A percentile compares a stretch with the other conserved stretches of the same genome.
Evolutionary conservation across 1,140 invertebrate species (phyloP).

Genomic region (Vollenhovia emeryi): DNA sequence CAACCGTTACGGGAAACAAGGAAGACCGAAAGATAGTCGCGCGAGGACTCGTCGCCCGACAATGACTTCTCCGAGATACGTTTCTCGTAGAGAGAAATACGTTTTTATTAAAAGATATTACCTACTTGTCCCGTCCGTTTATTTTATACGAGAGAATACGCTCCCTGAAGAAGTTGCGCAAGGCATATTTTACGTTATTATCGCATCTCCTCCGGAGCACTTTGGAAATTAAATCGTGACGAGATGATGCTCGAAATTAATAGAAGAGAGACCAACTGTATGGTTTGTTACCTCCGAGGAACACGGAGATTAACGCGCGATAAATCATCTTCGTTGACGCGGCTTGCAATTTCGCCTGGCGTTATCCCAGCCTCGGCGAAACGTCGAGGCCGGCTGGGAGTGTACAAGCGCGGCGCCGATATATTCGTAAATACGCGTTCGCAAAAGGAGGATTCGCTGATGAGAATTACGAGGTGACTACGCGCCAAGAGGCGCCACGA

Average conservation of each 20-base stretch:
- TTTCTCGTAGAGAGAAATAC: neutral
- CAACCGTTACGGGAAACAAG: neutral
- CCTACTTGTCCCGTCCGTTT: neutral
- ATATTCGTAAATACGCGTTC: constrained; percentile 52
- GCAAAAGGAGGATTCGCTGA: constrained; percentile 30
- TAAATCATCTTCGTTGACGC: constrained; percentile 23
- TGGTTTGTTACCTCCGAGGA: constrained; percentile 3
- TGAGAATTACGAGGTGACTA: constrained; percentile 68
- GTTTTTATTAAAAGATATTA: neutral
- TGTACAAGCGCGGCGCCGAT: constrained; percentile 30
- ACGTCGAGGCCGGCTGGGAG: neutral
- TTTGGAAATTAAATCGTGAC: neutral
- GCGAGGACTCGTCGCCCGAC: neutral
- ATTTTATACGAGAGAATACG: neutral
- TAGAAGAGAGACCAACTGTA: neutral
- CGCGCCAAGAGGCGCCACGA: constrained; percentile 22
- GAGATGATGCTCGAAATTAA: neutral
- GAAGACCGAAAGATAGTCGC: neutral
- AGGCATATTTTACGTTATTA: neutral
- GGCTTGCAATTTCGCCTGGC: constrained; percentile 9
- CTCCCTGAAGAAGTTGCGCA: neutral
- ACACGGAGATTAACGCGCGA: constrained; percentile 6
- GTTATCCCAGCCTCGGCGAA: neutral
- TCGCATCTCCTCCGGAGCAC: neutral
- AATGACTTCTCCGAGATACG: neutral